phyloP scores from a whole-genome alignment of 2,797 vertebrate genomes.

The Peromyscus melanophrys region DNA sequence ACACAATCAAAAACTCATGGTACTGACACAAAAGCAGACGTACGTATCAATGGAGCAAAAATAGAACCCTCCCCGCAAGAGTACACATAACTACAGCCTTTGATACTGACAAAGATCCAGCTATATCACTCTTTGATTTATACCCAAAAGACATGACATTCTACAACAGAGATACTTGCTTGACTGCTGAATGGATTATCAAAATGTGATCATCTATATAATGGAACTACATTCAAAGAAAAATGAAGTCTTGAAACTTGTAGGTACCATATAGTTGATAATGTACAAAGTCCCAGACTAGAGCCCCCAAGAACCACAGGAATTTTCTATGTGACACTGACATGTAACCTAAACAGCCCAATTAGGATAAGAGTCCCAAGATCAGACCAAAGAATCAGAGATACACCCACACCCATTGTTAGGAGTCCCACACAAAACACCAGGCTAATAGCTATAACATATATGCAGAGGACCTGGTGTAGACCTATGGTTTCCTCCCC shows the following conservation, averaged over 20 bases:
- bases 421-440: too few relatives aligned
- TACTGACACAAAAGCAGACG: not conserved
- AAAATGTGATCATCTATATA: not conserved
- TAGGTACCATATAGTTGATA: not conserved
- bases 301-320: not conserved
- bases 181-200: not conserved
- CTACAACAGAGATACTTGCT: not conserved
- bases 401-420: too few relatives aligned
- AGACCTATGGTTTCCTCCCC: too few relatives aligned
- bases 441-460: too few relatives aligned
- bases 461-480: too few relatives aligned
- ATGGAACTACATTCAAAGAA: too few relatives aligned
- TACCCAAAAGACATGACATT: not conserved
- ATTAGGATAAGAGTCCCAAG: not conserved
- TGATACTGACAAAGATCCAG: not conserved
- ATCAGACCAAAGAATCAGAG: too few relatives aligned
- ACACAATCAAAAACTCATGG: not conserved
- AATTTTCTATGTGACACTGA: not conserved
- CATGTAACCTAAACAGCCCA: not conserved
- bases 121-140: not conserved
- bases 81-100: not conserved
- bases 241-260: too few relatives aligned
- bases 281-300: not conserved
- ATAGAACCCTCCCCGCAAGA: not conserved
- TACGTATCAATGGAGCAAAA: not conserved